These are phyloP conservation scores for Bembecia ichneumoniformis DNA, from an alignment of 2,888 invertebrate genomes.

Conservation along the genomic window DNA sequence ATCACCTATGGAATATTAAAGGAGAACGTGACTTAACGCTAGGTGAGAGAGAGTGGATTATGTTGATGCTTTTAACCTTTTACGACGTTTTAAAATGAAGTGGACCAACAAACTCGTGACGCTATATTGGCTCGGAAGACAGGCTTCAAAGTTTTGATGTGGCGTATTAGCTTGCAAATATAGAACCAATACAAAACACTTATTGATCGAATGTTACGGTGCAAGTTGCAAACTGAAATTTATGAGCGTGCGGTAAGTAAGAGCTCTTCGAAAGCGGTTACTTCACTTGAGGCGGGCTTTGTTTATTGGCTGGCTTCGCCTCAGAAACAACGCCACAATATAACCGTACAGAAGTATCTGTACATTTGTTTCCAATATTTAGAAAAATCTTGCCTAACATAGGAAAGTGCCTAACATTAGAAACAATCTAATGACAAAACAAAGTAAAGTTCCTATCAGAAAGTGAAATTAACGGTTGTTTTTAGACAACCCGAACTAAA, in stretches of 20 bases:
- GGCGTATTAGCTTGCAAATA: constrained; percentile 69
- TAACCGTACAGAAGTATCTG: neutral
- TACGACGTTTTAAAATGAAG: neutral
- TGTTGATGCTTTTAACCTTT: neutral
- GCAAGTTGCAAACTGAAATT: constrained; percentile 70
- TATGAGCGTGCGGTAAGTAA: constrained; percentile 56
- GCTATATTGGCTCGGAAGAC: constrained; percentile 50
- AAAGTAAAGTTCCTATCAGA: too few relatives aligned
- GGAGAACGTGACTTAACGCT: neutral
- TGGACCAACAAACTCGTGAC: constrained; percentile 23
- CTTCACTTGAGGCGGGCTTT: constrained; percentile 46
- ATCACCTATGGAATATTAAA: constrained; percentile 1
- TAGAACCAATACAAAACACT: constrained; percentile 68
- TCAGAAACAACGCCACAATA: constrained; percentile 38
- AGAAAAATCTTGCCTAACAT: too few relatives aligned
- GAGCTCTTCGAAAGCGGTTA: constrained; percentile 51
- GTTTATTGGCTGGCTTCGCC: constrained; percentile 63
- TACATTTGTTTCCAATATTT: too few relatives aligned
- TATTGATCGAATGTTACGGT: constrained; percentile 67
- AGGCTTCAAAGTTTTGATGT: constrained; percentile 56
- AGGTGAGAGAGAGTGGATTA: neutral
- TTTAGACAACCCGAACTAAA: too few relatives aligned
- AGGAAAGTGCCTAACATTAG: too few relatives aligned
- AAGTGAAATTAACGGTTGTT: too few relatives aligned
- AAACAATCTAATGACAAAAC: too few relatives aligned